A percentile compares a stretch with the other conserved stretches of the same genome.
Evolutionary conservation across 2,888 invertebrate genomes (phyloP).

Genomic region (Caenorhabditis panamensis): DNA sequence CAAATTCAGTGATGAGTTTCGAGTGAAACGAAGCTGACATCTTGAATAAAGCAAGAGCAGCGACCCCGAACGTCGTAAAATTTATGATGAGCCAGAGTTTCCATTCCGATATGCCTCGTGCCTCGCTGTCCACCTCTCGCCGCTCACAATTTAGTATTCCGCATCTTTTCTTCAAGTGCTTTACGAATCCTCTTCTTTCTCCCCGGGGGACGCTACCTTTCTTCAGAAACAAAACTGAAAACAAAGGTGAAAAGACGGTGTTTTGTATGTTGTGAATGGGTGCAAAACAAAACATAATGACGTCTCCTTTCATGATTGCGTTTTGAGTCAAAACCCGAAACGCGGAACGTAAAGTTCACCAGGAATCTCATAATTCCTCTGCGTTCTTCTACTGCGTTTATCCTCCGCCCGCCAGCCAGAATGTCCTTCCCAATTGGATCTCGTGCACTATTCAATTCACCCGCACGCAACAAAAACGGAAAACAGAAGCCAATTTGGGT

Average conservation of each 20-base stretch:
- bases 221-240: slow-evolving; percentile 1
- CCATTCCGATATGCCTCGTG: neutral
- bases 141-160: neutral
- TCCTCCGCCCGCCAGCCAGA: neutral
- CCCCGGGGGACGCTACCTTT: neutral
- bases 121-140: neutral
- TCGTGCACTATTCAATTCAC: neutral
- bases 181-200: neutral
- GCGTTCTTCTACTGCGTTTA: neutral
- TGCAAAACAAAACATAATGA: slow-evolving; percentile 34
- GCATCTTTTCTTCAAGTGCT: neutral
- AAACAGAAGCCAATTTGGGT: slow-evolving; percentile 36
- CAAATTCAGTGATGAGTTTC: too few relatives aligned
- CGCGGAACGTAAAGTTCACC: neutral
- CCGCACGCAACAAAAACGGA: neutral
- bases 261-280: neutral
- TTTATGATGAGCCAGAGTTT: slow-evolving; percentile 12
- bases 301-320: neutral
- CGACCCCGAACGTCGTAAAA: slow-evolving; percentile 3
- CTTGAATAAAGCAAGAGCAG: neutral
- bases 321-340: too few relatives aligned
- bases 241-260: neutral
- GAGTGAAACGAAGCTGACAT: too few relatives aligned
- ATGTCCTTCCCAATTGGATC: neutral
- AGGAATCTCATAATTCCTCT: too few relatives aligned